These are phyloP conservation scores for Cyprinodon variegatus DNA, from an alignment of 2,113 vertebrate genomes.

Conservation along the genomic window DNA sequence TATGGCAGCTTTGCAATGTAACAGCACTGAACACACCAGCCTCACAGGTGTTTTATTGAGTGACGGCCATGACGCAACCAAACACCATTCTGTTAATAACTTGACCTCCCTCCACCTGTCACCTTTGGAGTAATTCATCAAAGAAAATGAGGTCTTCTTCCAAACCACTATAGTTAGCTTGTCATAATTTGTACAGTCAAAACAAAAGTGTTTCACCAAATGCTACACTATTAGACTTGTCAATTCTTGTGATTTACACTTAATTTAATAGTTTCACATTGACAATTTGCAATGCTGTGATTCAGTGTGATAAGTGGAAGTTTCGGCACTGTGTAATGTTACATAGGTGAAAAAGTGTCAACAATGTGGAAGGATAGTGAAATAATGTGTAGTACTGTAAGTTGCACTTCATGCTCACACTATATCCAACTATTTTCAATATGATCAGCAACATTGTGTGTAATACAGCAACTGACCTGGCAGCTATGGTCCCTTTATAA, in stretches of 20 bases:
- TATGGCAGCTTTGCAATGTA: conserved; percentile 21
- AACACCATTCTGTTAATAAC: conserved; percentile 33
- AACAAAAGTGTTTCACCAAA: too few relatives aligned
- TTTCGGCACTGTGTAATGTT: neutral
- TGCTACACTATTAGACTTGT: too few relatives aligned
- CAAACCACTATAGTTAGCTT: conserved; percentile 17
- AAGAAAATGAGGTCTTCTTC: conserved; percentile 34
- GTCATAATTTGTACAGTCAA: neutral
- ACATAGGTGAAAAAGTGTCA: neutral
- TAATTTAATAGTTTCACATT: too few relatives aligned
- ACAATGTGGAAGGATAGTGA: neutral
- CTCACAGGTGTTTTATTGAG: conserved; percentile 13
- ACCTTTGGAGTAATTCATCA: conserved; percentile 21
- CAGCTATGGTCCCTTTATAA: too few relatives aligned
- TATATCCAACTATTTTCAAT: too few relatives aligned
- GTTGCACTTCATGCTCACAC: neutral
- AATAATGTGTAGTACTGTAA: too few relatives aligned
- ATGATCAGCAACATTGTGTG: too few relatives aligned
- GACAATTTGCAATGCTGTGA: too few relatives aligned
- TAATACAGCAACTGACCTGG: too few relatives aligned
- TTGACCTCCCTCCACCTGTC: conserved; percentile 30
- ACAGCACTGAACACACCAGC: conserved; percentile 1
- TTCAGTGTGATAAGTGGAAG: too few relatives aligned
- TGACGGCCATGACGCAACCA: neutral
- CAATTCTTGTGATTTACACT: too few relatives aligned